These are phyloP conservation scores for Phaedon cochleariae DNA, from an alignment of 2,888 invertebrate genomes.

Conservation along the genomic window DNA sequence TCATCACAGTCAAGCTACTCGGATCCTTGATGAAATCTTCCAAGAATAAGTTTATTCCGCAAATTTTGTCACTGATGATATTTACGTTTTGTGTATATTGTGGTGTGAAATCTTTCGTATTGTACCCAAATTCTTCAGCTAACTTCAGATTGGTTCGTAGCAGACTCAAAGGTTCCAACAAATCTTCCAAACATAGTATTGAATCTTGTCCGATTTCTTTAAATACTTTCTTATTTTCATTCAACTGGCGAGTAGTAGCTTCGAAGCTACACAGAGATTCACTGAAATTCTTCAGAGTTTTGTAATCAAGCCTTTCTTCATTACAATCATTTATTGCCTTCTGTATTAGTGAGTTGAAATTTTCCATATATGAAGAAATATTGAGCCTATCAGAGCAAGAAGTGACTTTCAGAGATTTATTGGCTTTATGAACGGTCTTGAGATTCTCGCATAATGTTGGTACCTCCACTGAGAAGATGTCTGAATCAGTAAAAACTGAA, in stretches of 20 bases:
- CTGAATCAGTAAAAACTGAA: constrained; percentile 37
- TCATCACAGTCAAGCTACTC: constrained; percentile 19
- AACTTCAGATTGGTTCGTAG: constrained; percentile 40
- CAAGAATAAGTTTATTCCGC: constrained; percentile 38
- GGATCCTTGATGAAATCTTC: constrained; percentile 36
- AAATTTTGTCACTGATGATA: constrained; percentile 36
- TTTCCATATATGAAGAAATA: constrained; percentile 18
- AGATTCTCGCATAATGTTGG: constrained; percentile 34
- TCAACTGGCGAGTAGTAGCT: constrained; percentile 20
- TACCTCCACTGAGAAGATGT: constrained; percentile 41
- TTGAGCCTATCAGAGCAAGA: constrained; percentile 28
- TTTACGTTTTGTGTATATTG: constrained; percentile 41
- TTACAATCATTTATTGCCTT: constrained; percentile 31
- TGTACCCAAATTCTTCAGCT: constrained; percentile 42
- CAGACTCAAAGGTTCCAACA: constrained; percentile 32
- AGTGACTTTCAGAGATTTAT: constrained; percentile 34
- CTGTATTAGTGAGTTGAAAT: constrained; percentile 6
- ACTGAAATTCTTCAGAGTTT: constrained; percentile 36
- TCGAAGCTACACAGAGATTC: constrained; percentile 25
- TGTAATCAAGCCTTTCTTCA: constrained; percentile 44
- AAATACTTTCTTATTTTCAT: constrained; percentile 16
- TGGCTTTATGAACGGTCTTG: constrained; percentile 27
- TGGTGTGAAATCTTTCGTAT: constrained; percentile 43
- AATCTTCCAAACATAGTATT: constrained; percentile 29
- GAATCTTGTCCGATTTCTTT: constrained; percentile 22